These are phyloP conservation scores for Conops quadrifasciatus DNA, from an alignment of 2,888 invertebrate genomes.

Conservation along the genomic window DNA sequence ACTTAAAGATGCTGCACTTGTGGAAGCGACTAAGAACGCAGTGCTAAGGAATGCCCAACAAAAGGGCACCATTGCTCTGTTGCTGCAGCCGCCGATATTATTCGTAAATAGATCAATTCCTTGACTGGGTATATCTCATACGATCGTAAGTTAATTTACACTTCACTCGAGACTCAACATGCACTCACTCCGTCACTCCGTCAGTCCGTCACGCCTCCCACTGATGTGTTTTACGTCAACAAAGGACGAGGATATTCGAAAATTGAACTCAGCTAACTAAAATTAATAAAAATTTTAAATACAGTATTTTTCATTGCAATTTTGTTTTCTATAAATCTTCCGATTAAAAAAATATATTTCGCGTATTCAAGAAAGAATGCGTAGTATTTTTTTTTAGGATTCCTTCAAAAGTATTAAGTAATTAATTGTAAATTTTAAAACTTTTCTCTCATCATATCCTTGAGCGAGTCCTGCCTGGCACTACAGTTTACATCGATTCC, in stretches of 20 bases:
- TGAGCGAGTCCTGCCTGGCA: not conserved
- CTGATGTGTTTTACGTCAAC: slow-evolving; percentile 41
- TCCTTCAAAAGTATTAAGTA: not conserved
- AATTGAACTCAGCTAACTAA: slow-evolving; percentile 53
- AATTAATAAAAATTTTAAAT: slow-evolving; percentile 49
- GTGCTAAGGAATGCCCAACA: slow-evolving; percentile 58
- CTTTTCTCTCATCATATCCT: not conserved
- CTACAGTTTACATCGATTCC: not conserved
- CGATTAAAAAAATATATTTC: not conserved
- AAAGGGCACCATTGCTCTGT: slow-evolving; percentile 58
- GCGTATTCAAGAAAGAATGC: not conserved
- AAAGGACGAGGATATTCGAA: slow-evolving; percentile 44
- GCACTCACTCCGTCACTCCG: slow-evolving; percentile 53
- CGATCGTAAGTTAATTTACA: too few species aligned
- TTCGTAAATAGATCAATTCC: too few species aligned
- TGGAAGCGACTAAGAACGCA: slow-evolving; percentile 51
- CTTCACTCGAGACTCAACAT: too few species aligned
- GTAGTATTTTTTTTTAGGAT: not conserved
- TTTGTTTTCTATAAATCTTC: too few species aligned
- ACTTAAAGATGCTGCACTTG: slow-evolving; percentile 56
- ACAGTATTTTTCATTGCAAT: not conserved
- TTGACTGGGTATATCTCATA: too few species aligned
- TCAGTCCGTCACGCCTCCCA: slow-evolving; percentile 10
- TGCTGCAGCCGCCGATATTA: too few species aligned
- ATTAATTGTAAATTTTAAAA: not conserved